Evolutionary conservation across 1,140 invertebrate species (phyloP).

Genomic region (Doryteuthis pealeii): DNA sequence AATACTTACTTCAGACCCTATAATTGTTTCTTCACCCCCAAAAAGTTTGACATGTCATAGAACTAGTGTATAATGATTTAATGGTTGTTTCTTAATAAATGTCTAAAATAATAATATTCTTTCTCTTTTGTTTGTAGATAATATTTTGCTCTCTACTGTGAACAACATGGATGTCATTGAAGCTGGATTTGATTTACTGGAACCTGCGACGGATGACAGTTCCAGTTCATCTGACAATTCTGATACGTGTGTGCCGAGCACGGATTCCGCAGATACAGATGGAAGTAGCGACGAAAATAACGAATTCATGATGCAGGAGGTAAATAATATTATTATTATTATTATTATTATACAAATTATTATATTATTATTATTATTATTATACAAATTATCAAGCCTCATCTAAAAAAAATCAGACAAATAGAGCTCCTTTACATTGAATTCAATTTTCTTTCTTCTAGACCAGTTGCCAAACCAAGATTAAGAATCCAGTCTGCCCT

Average conservation of each 20-base stretch:
- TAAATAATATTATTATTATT: not conserved
- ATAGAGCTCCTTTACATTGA: no score
- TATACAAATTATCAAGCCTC: no score
- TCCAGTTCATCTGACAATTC: not conserved
- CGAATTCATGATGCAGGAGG: not conserved
- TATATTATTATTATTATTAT: no score
- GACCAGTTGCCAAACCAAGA: no score
- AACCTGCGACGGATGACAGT: not conserved
- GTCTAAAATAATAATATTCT: not conserved
- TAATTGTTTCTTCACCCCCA: not conserved
- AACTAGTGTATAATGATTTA: not conserved
- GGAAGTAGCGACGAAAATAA: constrained; percentile 1
- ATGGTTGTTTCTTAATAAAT: not conserved
- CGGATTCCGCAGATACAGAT: not conserved
- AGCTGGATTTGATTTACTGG: not conserved
- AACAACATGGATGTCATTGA: not conserved
- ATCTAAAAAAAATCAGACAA: no score
- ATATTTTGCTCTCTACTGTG: not conserved
- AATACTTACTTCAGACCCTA: no score
- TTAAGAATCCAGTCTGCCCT: no score
- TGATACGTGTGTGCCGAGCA: not conserved
- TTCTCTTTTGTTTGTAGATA: not conserved
- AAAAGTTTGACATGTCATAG: no score
- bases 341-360: no score
- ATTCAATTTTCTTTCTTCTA: no score